phyloP scores from a whole-genome alignment of 64 coral and sea anemone species.

The Exaiptasia diaphana region DNA sequence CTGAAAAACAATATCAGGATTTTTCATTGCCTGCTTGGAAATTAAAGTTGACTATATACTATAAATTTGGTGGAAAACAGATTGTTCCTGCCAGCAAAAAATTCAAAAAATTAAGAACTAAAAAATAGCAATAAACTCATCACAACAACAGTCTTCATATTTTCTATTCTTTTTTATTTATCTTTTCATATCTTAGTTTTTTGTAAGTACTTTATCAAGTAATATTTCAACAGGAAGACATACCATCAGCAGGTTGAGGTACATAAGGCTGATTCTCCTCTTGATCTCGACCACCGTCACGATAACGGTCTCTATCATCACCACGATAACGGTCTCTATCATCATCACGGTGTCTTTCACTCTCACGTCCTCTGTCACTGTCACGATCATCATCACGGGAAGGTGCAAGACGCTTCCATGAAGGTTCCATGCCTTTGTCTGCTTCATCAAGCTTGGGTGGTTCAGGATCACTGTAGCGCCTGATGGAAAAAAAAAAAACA shows the following conservation, averaged over 20 bases:
- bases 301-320: neutral
- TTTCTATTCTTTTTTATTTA: too few relatives aligned
- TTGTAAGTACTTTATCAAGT: too few relatives aligned
- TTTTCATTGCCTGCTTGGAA: too few relatives aligned
- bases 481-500: slow-evolving; percentile 1
- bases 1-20: neutral
- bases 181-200: too few relatives aligned
- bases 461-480: slow-evolving; percentile 44
- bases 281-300: neutral
- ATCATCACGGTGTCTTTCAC: neutral
- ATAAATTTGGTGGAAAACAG: too few relatives aligned
- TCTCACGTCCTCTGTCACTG: neutral
- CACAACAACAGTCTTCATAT: too few relatives aligned
- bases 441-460: neutral
- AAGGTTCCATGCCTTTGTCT: neutral
- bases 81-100: too few relatives aligned
- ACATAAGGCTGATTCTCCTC: neutral
- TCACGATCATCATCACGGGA: neutral
- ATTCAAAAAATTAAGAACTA: neutral
- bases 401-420: neutral
- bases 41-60: too few relatives aligned
- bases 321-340: neutral
- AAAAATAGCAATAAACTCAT: neutral
- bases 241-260: slow-evolving; percentile 23
- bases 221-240: too few relatives aligned